phyloP scores from a whole-genome alignment of 2,113 vertebrate genomes.

The Notiomystis cincta region DNA sequence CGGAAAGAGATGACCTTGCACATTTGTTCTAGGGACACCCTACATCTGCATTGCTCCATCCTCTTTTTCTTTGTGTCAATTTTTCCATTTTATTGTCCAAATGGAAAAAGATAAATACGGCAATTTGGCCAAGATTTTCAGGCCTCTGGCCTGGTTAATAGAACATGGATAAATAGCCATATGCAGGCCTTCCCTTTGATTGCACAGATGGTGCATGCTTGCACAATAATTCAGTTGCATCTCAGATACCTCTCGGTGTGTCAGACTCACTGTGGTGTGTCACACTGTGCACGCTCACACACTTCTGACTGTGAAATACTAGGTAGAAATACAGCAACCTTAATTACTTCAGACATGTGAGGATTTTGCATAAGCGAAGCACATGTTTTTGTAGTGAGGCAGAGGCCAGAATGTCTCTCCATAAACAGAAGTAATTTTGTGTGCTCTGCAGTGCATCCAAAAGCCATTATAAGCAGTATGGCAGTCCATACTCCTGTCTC shows the following conservation, averaged over 20 bases:
- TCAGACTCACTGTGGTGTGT: not conserved
- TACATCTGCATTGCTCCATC: not conserved
- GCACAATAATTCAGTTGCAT: not conserved
- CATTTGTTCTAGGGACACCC: not conserved
- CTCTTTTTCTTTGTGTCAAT: not conserved
- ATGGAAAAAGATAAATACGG: not conserved
- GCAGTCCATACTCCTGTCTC: not conserved
- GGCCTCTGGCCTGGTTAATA: not conserved
- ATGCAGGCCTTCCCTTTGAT: not conserved
- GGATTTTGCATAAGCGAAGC: not conserved
- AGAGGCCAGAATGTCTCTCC: not conserved
- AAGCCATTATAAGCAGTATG: not conserved
- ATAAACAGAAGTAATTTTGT: not conserved
- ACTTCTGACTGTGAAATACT: not conserved
- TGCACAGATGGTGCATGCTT: constrained; percentile 12
- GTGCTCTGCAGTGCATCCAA: not conserved
- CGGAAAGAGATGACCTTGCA: not conserved
- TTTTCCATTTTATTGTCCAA: not conserved
- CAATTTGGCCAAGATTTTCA: not conserved
- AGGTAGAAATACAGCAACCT: not conserved
- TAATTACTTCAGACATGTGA: not conserved
- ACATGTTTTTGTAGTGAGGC: not conserved
- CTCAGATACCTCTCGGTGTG: not conserved
- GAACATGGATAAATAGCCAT: not conserved
- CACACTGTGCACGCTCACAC: not conserved